A percentile compares a stretch with the other conserved stretches of the same genome.
Conservation (phyloP, 2,113 vertebrate genomes). For the Mesocricetus auratus region DNA sequence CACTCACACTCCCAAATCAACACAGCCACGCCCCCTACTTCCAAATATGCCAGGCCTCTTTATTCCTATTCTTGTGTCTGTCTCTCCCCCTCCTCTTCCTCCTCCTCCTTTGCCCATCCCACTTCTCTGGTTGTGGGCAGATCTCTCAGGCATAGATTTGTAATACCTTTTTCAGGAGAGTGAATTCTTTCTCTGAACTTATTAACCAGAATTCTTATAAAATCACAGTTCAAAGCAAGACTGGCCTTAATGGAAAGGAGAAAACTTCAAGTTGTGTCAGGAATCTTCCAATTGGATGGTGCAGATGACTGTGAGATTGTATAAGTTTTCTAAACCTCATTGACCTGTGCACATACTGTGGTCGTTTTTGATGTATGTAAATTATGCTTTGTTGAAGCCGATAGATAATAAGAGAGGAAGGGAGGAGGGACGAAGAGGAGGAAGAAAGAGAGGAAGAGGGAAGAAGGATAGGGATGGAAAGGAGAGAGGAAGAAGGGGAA, state of each 20-base stretch:
- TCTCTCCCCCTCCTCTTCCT: neutral
- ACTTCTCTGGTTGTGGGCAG: neutral
- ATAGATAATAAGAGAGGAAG: neutral
- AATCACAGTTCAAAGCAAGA: neutral
- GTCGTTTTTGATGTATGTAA: conserved; percentile 46
- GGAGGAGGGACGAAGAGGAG: too few relatives aligned
- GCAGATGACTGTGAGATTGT: neutral
- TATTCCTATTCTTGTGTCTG: neutral
- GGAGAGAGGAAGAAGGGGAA: too few relatives aligned
- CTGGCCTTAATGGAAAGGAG: neutral
- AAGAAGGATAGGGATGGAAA: too few relatives aligned
- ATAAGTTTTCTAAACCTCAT: conserved; percentile 49
- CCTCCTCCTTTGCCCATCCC: too few relatives aligned
- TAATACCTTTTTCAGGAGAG: neutral
- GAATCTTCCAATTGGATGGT: neutral
- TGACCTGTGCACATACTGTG: neutral
- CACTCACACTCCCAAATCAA: neutral
- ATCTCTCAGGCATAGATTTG: neutral
- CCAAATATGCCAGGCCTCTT: neutral
- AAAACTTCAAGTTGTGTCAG: neutral
- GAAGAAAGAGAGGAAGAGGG: too few relatives aligned
- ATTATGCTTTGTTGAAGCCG: neutral
- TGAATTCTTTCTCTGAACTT: neutral
- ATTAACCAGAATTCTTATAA: neutral
- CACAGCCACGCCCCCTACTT: neutral